phyloP scores from a whole-genome alignment of 1,140 invertebrate species.

The Nymphalis io region DNA sequence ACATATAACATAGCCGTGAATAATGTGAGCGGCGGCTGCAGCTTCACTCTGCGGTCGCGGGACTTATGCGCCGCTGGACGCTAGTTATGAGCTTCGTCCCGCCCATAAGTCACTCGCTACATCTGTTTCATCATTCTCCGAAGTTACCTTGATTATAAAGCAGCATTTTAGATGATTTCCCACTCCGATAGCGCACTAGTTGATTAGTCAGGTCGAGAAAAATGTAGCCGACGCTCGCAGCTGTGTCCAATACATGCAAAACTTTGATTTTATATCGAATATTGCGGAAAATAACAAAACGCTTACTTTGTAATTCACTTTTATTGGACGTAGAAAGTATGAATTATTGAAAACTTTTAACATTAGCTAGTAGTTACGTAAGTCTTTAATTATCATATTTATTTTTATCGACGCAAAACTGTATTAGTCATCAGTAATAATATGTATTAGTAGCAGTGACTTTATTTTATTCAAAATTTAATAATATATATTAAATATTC shows the following conservation, averaged over 20 bases:
- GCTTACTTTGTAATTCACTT: constrained; percentile 34
- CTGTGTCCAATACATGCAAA: constrained; percentile 38
- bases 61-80: constrained; percentile 68
- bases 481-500: too few species aligned
- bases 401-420: neutral
- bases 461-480: too few species aligned
- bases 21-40: constrained; percentile 58
- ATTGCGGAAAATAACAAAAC: constrained; percentile 26
- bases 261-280: constrained; percentile 37
- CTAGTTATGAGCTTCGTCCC: constrained; percentile 67
- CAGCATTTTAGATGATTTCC: constrained; percentile 47
- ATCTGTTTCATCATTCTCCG: constrained; percentile 60
- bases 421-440: neutral
- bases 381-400: neutral
- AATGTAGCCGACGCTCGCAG: constrained; percentile 26
- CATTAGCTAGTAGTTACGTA: neutral
- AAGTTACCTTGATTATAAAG: constrained; percentile 51
- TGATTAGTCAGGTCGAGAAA: constrained; percentile 33
- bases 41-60: constrained; percentile 59
- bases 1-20: constrained; percentile 60
- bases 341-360: constrained; percentile 1
- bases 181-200: constrained; percentile 33
- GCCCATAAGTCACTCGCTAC: constrained; percentile 59
- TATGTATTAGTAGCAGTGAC: too few species aligned
- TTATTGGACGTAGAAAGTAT: constrained; percentile 13